Evolutionary conservation across 2,888 invertebrate species (phyloP).

Genomic region (Cryptus viduatorius): DNA sequence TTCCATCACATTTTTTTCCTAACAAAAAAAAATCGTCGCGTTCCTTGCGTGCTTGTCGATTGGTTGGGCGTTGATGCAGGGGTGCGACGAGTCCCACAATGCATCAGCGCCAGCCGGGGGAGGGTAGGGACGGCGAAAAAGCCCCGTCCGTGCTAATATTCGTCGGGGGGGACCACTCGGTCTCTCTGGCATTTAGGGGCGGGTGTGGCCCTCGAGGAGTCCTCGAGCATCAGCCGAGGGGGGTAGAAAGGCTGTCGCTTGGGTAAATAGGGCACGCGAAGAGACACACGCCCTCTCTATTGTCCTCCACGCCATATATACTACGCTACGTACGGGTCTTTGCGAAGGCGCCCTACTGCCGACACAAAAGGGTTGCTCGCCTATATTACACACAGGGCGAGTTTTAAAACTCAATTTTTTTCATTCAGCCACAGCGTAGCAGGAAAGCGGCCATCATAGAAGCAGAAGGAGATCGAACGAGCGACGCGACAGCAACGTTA

Average conservation of each 20-base stretch:
- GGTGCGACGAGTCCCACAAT: slow-evolving; percentile 76
- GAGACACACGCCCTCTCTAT: slow-evolving; percentile 84
- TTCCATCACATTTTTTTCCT: slow-evolving; percentile 40
- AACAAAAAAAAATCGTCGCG: slow-evolving; percentile 83
- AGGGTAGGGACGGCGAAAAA: slow-evolving; percentile 26
- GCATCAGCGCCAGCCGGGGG: slow-evolving; percentile 72
- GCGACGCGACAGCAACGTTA: slow-evolving; percentile 61
- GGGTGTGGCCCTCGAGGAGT: slow-evolving; percentile 64
- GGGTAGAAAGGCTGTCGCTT: slow-evolving; percentile 78
- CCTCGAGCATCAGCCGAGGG: slow-evolving; percentile 57
- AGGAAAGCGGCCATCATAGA: slow-evolving; percentile 83
- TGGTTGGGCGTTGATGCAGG: slow-evolving; percentile 75
- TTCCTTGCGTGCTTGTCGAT: slow-evolving; percentile 77
- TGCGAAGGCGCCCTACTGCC: slow-evolving; percentile 80
- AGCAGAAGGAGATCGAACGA: slow-evolving; percentile 64
- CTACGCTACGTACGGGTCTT: slow-evolving; percentile 35
- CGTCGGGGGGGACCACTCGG: slow-evolving; percentile 23
- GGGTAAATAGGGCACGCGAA: slow-evolving; percentile 84
- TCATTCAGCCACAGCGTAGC: slow-evolving; percentile 68
- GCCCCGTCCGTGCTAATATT: slow-evolving; percentile 63
- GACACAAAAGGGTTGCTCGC: slow-evolving; percentile 81
- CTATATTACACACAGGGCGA: slow-evolving; percentile 63
- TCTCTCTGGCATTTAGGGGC: slow-evolving; percentile 59
- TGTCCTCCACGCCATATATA: slow-evolving; percentile 76
- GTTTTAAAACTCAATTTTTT: slow-evolving; percentile 71